These are phyloP conservation scores for Champsocephalus gunnari DNA, from an alignment of 2,797 vertebrate species.

Conservation along the genomic window DNA sequence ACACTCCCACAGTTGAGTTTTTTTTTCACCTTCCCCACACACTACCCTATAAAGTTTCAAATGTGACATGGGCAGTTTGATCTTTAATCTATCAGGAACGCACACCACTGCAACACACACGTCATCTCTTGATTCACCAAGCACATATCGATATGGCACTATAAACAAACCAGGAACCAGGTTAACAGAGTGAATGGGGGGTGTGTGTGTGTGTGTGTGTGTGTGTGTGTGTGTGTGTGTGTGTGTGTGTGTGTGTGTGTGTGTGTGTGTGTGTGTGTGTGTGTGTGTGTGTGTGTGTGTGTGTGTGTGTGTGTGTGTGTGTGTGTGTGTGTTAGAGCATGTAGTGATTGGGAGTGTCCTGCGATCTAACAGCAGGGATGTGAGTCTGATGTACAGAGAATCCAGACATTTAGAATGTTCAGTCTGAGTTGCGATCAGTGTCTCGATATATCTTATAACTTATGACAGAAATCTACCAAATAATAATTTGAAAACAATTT, in stretches of 20 bases:
- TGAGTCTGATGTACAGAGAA: constrained; percentile 64
- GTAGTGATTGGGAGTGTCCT: constrained; percentile 39
- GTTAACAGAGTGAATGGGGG: constrained; percentile 49
- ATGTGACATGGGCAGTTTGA: neutral
- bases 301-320: constrained; percentile 1
- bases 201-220: constrained; percentile 13
- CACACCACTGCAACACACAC: neutral
- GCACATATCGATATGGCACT: constrained; percentile 2
- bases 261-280: neutral
- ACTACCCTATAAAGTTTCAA: neutral
- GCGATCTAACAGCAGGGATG: constrained; percentile 49
- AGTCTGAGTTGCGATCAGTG: neutral
- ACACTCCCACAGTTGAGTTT: constrained; percentile 13
- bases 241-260: constrained; percentile 4
- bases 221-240: constrained; percentile 11
- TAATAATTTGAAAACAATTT: too few species aligned
- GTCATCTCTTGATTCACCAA: constrained; percentile 3
- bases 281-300: constrained; percentile 47
- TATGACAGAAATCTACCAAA: too few species aligned
- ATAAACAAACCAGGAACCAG: constrained; percentile 34
- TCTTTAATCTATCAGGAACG: neutral
- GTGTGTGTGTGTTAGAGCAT: constrained; percentile 8
- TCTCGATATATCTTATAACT: too few species aligned
- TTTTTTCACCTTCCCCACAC: neutral
- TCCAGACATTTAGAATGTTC: constrained; percentile 35